Percentiles rank a stretch among this genome's conserved stretches.
phyloP scores from a whole-genome alignment of 2,797 vertebrate genomes.

The Tokudaia tokunoshimensis region DNA sequence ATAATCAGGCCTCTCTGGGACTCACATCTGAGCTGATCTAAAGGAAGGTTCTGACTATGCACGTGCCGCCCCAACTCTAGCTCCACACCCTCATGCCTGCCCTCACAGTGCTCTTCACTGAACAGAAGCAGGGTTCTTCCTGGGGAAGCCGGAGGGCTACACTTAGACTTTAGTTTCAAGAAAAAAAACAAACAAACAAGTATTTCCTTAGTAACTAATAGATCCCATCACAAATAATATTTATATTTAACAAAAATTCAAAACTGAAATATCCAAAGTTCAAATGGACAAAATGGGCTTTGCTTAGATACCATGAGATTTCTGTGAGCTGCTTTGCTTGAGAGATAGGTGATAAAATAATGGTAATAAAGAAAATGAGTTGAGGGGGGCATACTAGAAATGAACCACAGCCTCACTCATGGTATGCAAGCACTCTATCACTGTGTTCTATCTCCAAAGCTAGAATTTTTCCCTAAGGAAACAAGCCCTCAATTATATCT shows the following conservation, averaged over 20 bases:
- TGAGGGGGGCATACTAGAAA: too few species aligned
- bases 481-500: not conserved
- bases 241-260: conserved; percentile 22
- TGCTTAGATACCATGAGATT: not conserved
- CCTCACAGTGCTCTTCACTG: not conserved
- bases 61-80: not conserved
- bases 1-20: not conserved
- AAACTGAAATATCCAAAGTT: conserved; percentile 33
- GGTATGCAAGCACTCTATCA: not conserved
- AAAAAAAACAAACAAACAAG: not conserved
- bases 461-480: not conserved
- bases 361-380: not conserved
- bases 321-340: not conserved
- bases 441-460: not conserved
- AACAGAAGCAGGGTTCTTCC: not conserved
- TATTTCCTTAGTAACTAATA: not conserved
- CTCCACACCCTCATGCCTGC: not conserved
- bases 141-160: not conserved
- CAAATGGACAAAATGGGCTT: not conserved
- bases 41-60: not conserved
- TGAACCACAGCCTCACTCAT: not conserved
- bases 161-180: conserved; percentile 17
- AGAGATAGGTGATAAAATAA: not conserved
- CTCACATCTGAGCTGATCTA: not conserved
- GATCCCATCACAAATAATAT: not conserved